Base-by-base conservation (phyloP, 1,140 invertebrate species). In the Neotoxoptera formosana region DNA sequence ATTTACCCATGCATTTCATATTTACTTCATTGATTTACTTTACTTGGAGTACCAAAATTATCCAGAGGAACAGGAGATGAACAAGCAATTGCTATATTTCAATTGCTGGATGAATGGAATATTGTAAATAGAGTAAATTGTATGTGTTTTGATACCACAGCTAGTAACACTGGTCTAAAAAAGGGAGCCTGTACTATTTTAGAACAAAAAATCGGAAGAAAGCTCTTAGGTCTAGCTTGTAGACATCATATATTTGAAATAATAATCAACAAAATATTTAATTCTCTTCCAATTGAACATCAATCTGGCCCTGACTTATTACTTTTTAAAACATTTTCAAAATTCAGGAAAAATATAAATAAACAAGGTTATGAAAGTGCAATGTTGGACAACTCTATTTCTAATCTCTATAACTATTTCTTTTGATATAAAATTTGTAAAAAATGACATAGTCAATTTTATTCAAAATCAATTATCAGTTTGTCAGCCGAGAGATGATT, bases 61-160 rank as follows among this genome's bases (percentile, higher is more conserved):
- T 6, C 21, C 53, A n/a, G n/a, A n/a, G n/a, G n/a, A n/a, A 53
- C 21, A 53, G 53, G 53, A 53, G 23, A 21, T 23, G 53, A 53
- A 53, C 53, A 53, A 53, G 53, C 53, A 53, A 53, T 6, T 21
- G 53, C 53, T 23, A 21, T 53, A 53, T 53, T 53, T 53, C 53
- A 23, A 4, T 6, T 53, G 21, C n/a, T n/a, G n/a, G 53, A 53
- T 53, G 53, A 53, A 53, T 53, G 53, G 53, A 53, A 53, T 53
- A 53, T 53, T 53, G 53, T 53, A 53, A 53, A 53, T 23, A 53
- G 53, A 53, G 53, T 53, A 53, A 53, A 83, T 95, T n/a, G n/a
- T n/a, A n/a, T n/a, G 91, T 95, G 94, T 53, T 93, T 95, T 93
- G 95, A 95, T 89, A 95, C 95, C 4, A 95, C 94, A 87, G 94